phyloP scores from a whole-genome alignment of 2,888 invertebrate genomes.

The Selenia dentaria region DNA sequence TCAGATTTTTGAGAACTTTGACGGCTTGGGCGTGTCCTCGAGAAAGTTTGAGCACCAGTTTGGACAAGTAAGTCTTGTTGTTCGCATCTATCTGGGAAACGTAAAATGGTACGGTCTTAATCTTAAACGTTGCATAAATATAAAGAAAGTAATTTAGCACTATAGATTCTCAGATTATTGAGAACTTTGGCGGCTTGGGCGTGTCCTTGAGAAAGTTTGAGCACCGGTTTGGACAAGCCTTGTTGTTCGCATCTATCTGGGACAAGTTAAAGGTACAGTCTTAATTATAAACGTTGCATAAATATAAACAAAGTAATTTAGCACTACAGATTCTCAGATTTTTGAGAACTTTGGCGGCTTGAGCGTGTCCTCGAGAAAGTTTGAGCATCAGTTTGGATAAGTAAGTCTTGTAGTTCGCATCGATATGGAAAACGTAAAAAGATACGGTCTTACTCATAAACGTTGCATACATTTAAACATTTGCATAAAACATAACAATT shows the following conservation, averaged over 20 bases:
- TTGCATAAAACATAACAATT: no score
- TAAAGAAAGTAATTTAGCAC: no score
- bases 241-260: conserved; percentile 81
- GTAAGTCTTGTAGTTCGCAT: conserved; percentile 76
- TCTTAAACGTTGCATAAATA: no score
- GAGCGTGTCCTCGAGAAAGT: conserved; percentile 74
- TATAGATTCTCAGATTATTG: conserved; percentile 63
- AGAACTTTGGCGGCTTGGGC: conserved; percentile 72
- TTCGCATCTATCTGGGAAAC: conserved; percentile 81
- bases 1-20: conserved; percentile 69
- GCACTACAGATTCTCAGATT: conserved; percentile 64
- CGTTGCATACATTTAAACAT: no score
- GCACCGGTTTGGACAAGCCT: conserved; percentile 71
- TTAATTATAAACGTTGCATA: no score
- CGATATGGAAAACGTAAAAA: no score
- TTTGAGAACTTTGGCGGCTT: conserved; percentile 67
- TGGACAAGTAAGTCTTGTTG: conserved; percentile 75
- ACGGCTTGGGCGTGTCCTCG: conserved; percentile 73
- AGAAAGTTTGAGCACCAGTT: conserved; percentile 72
- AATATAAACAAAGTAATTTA: no score
- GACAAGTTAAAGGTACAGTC: no score
- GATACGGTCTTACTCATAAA: no score
- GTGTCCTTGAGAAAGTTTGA: conserved; percentile 74
- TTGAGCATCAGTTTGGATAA: conserved; percentile 73
- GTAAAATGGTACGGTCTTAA: no score